Evolutionary conservation across 2,113 vertebrate species (phyloP).

Genomic region (Eleginops maclovinus): DNA sequence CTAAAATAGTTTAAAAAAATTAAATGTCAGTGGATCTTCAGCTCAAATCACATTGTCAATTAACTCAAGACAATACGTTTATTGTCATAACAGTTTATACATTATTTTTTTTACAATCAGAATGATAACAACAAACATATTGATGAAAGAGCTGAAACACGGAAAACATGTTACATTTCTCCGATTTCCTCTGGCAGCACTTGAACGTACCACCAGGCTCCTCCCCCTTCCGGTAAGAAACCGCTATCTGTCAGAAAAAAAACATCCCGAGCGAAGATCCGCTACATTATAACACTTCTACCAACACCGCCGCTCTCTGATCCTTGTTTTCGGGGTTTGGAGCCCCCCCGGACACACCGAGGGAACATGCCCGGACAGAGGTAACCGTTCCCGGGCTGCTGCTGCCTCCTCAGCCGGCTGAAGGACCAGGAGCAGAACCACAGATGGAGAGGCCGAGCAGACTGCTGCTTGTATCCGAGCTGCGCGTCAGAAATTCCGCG

Average conservation of each 20-base stretch:
- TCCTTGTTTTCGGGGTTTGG: background rate
- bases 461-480: conserved; percentile 71
- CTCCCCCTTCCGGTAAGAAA: conserved; percentile 68
- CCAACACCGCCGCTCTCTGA: fast-evolving
- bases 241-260: conserved; percentile 66
- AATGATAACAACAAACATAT: too few relatives aligned
- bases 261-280: conserved; percentile 28
- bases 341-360: background rate
- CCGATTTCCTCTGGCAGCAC: background rate
- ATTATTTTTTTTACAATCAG: too few relatives aligned
- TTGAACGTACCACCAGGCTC: conserved; percentile 25
- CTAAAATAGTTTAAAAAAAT: too few relatives aligned
- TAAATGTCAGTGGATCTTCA: too few relatives aligned
- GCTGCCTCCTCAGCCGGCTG: conserved; percentile 54
- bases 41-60: too few relatives aligned
- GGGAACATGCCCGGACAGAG: conserved; percentile 52
- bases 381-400: conserved; percentile 44
- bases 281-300: background rate
- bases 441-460: conserved; percentile 70
- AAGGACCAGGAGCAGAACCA: conserved; percentile 46
- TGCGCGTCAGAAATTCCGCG: conserved; percentile 67
- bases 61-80: too few relatives aligned
- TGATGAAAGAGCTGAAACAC: too few relatives aligned
- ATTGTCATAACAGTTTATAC: too few relatives aligned
- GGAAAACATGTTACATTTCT: too few relatives aligned